phyloP scores from a whole-genome alignment of 2,888 invertebrate species.

The Drosophila anomelani region DNA sequence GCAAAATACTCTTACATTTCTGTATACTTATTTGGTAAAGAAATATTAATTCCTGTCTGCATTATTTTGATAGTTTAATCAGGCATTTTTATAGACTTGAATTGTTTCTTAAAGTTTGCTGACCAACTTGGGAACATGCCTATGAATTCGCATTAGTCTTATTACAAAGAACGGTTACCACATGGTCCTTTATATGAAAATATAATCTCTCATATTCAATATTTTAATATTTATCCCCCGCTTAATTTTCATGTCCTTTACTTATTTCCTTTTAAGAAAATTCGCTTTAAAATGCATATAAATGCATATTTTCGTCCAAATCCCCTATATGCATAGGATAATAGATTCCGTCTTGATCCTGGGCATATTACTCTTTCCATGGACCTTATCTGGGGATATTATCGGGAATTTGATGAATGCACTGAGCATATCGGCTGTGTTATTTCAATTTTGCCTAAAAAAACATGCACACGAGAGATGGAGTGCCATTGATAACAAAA shows the following conservation, averaged over 20 bases:
- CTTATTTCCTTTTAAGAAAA: conserved; percentile 6
- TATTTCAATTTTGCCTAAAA: conserved; percentile 60
- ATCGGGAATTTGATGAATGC: conserved; percentile 42
- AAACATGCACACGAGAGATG: conserved; percentile 32
- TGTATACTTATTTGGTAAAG: too few relatives aligned
- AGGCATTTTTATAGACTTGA: too few relatives aligned
- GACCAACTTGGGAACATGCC: neutral
- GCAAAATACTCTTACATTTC: too few relatives aligned
- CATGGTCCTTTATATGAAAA: neutral
- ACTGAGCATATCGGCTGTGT: conserved; percentile 35
- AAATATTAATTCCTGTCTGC: too few relatives aligned
- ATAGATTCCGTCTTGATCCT: conserved; percentile 29
- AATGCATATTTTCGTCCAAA: conserved; percentile 11
- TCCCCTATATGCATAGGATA: conserved; percentile 27
- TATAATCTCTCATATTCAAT: neutral
- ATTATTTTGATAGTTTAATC: too few relatives aligned
- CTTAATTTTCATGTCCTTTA: neutral
- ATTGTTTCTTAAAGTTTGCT: neutral
- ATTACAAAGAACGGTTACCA: too few relatives aligned
- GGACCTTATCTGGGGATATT: conserved; percentile 42
- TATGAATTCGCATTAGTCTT: neutral
- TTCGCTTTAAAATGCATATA: conserved; percentile 19
- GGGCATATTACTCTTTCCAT: conserved; percentile 31
- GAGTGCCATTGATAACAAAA: conserved; percentile 68
- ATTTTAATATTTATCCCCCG: neutral